Evolutionary conservation across 2,888 invertebrate genomes (phyloP), one percentile per base, ranked within the genome.

Genomic region (Piscicola geometra): DNA sequence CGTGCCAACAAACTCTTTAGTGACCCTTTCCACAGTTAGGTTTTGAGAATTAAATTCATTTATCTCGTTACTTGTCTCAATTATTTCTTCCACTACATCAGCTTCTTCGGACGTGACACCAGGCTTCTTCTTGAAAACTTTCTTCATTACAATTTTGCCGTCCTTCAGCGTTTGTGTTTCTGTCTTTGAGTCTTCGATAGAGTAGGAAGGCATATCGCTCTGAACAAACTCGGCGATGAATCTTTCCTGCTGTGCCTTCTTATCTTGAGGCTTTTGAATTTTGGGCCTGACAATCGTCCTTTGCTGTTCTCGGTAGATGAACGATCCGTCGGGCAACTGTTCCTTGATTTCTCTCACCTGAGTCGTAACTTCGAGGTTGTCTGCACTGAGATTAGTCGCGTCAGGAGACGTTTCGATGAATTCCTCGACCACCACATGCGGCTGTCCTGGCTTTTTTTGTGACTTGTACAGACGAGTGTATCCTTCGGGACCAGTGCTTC

Each of bases 51-150:
- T 32, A 18, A 50, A 30, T 30, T 69, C 41, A 21, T 69, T 69
- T 5, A 52, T 21, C 1, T 52, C 71, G 12, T 5, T 15, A 71
- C 1, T 28, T 3, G 21, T 9, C 33, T 71, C 71, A 21, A 71
- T 32, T 3, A 64, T 64, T 73, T 73, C 73, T 73, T 73, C 73
- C 18, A 73, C 33, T 0, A 73, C 56, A 60, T 73, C 73, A 15
- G 73, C 64, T 25, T 73, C 64, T 5, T 21, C 12, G 1, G 30
- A 35, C n/a, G 21, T 73, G 21, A 52, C 35, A 9, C 64, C 73
- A 21, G 60, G 21, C 12, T 56, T 60, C 30, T 73, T 73, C 30
- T 73, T 73, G 41, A 73, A 73, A 28, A 60, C 25, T 35, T 56
- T 56, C 25, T 9, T 73, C 5, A 73, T 18, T 25, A 36, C 28